phyloP scores from a whole-genome alignment of 2,888 invertebrate genomes.

The Stenoptilia bipunctidactyla region DNA sequence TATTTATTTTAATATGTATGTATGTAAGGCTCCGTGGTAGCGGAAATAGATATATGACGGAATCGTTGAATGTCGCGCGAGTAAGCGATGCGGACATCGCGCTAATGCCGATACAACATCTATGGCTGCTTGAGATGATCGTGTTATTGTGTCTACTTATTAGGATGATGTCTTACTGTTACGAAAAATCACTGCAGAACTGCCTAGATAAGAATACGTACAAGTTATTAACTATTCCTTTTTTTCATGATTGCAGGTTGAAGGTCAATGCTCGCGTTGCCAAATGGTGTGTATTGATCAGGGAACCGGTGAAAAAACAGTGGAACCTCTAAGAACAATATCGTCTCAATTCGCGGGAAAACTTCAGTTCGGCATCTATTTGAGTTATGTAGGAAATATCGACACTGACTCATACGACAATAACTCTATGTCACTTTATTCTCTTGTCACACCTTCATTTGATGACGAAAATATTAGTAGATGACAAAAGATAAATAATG shows the following conservation, averaged over 20 bases:
- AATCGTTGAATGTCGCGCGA: too few species aligned
- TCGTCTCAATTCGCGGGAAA: conserved; percentile 81
- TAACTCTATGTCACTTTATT: conserved; percentile 24
- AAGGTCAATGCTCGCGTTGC: conserved; percentile 89
- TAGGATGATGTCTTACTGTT: too few species aligned
- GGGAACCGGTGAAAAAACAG: conserved; percentile 81
- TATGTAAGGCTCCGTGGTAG: too few species aligned
- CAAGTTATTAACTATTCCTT: too few species aligned
- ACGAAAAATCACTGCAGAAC: too few species aligned
- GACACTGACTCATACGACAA: conserved; percentile 39
- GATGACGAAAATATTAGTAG: conserved; percentile 42
- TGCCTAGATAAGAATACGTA: too few species aligned
- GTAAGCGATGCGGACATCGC: too few species aligned
- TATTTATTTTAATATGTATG: too few species aligned
- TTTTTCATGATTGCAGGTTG: conserved; percentile 67
- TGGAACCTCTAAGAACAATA: conserved; percentile 83
- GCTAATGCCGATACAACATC: too few species aligned
- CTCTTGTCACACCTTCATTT: conserved; percentile 29
- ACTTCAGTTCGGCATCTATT: conserved; percentile 85
- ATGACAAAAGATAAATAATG: conserved; percentile 20
- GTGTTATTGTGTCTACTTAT: too few species aligned
- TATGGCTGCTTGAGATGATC: too few species aligned
- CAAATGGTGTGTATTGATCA: conserved; percentile 98
- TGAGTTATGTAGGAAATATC: conserved; percentile 55
- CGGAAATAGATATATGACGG: too few species aligned